A percentile compares a stretch with the other conserved stretches of the same genome.
Conservation (phyloP, 1,140 invertebrate species). For the Manduca sexta region DNA sequence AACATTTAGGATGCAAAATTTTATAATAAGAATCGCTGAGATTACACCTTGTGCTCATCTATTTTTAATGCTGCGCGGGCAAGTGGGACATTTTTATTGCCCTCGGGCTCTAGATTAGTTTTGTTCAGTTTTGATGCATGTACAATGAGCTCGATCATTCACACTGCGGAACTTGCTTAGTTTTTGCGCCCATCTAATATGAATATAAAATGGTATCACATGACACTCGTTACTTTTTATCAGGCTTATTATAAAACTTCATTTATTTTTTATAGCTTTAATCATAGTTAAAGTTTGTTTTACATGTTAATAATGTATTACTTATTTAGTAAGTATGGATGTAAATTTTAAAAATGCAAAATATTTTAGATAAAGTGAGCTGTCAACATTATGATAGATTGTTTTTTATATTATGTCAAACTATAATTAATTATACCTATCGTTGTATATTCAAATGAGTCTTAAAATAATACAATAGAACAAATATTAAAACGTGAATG, state of each 20-base stretch:
- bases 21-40: conserved; percentile 65
- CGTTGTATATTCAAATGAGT: too few relatives aligned
- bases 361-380: too few relatives aligned
- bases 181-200: conserved; percentile 37
- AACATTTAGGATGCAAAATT: conserved; percentile 63
- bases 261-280: too few relatives aligned
- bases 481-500: too few relatives aligned
- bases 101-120: conserved; percentile 65
- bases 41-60: conserved; percentile 69
- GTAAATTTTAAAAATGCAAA: too few relatives aligned
- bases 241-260: neutral
- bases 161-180: conserved; percentile 44
- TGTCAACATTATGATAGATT: too few relatives aligned
- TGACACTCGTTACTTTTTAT: conserved; percentile 12
- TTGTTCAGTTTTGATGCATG: conserved; percentile 72
- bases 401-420: too few relatives aligned
- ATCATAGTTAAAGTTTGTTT: too few relatives aligned
- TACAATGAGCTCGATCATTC: conserved; percentile 69
- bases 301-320: too few relatives aligned
- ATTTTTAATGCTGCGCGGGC: conserved; percentile 59
- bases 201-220: conserved; percentile 52
- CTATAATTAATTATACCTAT: too few relatives aligned
- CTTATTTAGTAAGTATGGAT: too few relatives aligned
- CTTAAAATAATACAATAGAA: too few relatives aligned
- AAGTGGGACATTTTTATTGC: conserved; percentile 70